A percentile compares a stretch with the other conserved stretches of the same genome.
phyloP scores from a whole-genome alignment of 1,140 invertebrate genomes.

The Eupristina koningsbergeri region DNA sequence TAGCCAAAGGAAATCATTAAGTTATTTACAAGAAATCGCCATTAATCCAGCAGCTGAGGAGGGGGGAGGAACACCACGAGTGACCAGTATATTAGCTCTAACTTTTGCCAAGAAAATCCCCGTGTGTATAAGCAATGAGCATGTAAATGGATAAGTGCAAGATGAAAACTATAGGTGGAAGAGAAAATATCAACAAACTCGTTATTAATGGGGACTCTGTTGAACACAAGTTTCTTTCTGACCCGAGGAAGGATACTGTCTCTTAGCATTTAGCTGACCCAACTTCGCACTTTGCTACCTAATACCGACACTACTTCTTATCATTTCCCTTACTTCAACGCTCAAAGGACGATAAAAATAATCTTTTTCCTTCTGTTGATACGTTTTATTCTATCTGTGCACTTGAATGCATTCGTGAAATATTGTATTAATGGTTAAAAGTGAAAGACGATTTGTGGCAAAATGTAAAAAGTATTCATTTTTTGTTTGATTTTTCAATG shows the following conservation, averaged over 20 bases:
- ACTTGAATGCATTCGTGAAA: too few relatives aligned
- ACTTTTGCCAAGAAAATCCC: constrained; percentile 13
- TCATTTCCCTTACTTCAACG: not conserved
- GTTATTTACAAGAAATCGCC: constrained; percentile 63
- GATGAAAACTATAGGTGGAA: not conserved
- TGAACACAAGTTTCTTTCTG: not conserved
- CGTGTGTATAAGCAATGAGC: constrained; percentile 39
- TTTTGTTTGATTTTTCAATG: too few relatives aligned
- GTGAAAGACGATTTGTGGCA: too few relatives aligned
- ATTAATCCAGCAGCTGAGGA: constrained; percentile 54
- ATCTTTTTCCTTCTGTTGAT: too few relatives aligned
- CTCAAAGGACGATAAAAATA: not conserved
- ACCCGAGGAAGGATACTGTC: not conserved
- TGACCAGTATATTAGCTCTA: not conserved
- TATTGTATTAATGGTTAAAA: too few relatives aligned
- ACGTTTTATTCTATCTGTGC: not conserved
- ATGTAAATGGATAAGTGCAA: constrained; percentile 38
- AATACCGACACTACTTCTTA: not conserved
- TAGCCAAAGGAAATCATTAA: constrained; percentile 61
- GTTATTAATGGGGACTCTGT: not conserved
- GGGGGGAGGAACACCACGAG: not conserved
- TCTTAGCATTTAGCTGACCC: not conserved
- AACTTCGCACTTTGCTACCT: not conserved
- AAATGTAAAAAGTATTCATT: too few relatives aligned
- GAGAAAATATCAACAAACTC: not conserved